phyloP scores from a whole-genome alignment of 2,797 vertebrate genomes.

The Anguilla marmorata region DNA sequence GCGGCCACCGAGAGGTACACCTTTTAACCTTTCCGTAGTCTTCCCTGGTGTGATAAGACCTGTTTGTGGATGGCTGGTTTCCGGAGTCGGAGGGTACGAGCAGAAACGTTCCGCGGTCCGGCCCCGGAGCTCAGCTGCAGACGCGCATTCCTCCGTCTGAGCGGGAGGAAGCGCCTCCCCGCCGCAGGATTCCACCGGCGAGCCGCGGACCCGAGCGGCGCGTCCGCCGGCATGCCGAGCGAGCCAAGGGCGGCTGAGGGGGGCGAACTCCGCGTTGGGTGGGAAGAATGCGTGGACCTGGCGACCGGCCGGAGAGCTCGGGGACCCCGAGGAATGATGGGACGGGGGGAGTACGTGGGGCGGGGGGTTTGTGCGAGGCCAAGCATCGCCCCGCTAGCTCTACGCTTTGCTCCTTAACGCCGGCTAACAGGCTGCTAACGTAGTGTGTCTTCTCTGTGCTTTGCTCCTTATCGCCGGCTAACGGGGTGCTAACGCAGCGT shows the following conservation, averaged over 20 bases:
- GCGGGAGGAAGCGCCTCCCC: not conserved
- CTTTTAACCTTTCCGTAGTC: not conserved
- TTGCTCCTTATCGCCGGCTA: not conserved
- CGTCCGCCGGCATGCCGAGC: not conserved
- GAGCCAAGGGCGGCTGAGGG: not conserved
- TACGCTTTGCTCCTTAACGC: not conserved
- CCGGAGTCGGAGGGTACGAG: not conserved
- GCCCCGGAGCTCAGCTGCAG: not conserved
- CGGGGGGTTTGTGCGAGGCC: not conserved
- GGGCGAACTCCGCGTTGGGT: not conserved
- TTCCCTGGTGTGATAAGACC: not conserved
- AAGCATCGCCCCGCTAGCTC: not conserved
- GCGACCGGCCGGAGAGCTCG: not conserved
- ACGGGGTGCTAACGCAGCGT: too few species aligned
- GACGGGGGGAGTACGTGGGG: not conserved
- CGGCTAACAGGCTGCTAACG: too few species aligned
- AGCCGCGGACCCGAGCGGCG: not conserved
- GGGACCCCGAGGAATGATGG: not conserved
- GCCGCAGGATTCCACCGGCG: not conserved
- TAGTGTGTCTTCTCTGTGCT: too few species aligned
- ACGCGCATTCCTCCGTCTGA: constrained; percentile 2
- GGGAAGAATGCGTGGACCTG: not conserved
- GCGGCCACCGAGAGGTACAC: not conserved
- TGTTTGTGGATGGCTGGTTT: not conserved
- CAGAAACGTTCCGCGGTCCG: not conserved